These are phyloP conservation scores for Salticus scenicus DNA, from an alignment of 2,888 invertebrate species.

Conservation along the genomic window DNA sequence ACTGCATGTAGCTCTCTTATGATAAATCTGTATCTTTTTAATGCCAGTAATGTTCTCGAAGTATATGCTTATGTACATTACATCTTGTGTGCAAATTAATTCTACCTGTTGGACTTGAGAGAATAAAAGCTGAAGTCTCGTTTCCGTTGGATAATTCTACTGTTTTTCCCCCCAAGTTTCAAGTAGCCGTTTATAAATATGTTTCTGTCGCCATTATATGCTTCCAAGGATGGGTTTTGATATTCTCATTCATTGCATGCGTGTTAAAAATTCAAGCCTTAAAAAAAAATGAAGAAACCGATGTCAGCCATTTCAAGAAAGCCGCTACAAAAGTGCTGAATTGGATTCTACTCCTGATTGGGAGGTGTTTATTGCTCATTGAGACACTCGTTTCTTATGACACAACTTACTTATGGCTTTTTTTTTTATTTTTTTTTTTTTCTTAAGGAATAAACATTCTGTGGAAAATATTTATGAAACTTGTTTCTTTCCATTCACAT, in stretches of 20 bases:
- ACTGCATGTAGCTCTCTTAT: too few species aligned
- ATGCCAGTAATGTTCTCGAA: neutral
- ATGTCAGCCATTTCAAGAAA: too few species aligned
- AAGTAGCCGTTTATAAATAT: neutral
- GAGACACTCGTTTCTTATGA: neutral
- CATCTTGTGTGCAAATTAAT: neutral
- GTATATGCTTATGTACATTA: neutral
- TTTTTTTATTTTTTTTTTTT: too few species aligned
- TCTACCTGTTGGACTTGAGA: neutral
- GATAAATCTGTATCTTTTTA: neutral
- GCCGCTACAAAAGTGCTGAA: too few species aligned
- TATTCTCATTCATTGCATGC: neutral
- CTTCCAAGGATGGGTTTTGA: neutral
- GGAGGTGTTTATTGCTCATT: neutral
- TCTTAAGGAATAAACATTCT: neutral
- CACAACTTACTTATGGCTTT: too few species aligned
- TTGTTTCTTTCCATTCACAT: constrained; percentile 35
- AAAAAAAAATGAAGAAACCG: too few species aligned
- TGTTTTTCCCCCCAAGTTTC: neutral
- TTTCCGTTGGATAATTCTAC: neutral
- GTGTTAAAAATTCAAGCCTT: neutral
- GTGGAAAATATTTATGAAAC: neutral
- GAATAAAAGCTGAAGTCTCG: neutral
- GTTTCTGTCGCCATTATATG: neutral
- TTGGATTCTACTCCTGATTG: neutral